A percentile compares a stretch with the other conserved stretches of the same genome.
Evolutionary conservation across 2,113 vertebrate species (phyloP).

Genomic region (Vidua chalybeata): DNA sequence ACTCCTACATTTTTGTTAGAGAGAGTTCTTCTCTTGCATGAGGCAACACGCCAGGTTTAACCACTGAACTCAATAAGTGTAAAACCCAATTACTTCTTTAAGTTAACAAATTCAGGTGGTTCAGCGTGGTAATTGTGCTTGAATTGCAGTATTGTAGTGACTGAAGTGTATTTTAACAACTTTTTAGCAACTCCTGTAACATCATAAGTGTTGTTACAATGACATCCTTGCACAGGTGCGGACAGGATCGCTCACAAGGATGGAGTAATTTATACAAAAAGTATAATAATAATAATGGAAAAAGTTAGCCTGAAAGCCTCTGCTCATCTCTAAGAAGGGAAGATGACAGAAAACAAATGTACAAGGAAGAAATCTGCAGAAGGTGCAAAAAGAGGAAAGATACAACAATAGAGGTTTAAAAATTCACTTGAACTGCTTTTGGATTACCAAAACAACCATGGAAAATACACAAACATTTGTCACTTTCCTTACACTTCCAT

Average conservation of each 20-base stretch:
- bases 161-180: not conserved
- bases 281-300: not conserved
- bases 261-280: not conserved
- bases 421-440: not conserved
- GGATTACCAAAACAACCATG: not conserved
- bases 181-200: not conserved
- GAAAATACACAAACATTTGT: not conserved
- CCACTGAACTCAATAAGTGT: not conserved
- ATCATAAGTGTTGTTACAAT: not conserved
- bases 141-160: not conserved
- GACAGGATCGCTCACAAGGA: not conserved
- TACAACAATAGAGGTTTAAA: not conserved
- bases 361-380: not conserved
- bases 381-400: not conserved
- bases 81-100: not conserved
- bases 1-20: not conserved
- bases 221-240: fast-evolving
- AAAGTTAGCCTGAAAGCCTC: not conserved
- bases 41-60: not conserved
- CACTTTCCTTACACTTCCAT: not conserved
- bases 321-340: not conserved
- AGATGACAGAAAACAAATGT: not conserved
- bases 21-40: not conserved
- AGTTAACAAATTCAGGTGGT: not conserved
- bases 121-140: not conserved